These are phyloP conservation scores for Magallana gigas DNA, from an alignment of 1,140 invertebrate genomes.

Conservation along the genomic window DNA sequence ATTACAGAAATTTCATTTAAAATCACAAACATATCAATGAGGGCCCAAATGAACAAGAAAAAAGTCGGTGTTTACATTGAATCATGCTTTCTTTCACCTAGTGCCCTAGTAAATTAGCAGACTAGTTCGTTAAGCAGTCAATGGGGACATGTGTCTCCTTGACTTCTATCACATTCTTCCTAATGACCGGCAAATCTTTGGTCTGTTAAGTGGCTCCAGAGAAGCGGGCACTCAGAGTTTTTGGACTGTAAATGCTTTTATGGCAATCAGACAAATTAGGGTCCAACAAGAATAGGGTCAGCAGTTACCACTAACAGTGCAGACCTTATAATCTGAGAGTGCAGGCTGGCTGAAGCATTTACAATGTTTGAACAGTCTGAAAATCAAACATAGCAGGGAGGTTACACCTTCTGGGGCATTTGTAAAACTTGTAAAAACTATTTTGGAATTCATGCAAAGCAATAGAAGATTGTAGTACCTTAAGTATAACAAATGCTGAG, in stretches of 20 bases:
- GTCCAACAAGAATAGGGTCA: not conserved
- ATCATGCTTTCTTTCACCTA: not conserved
- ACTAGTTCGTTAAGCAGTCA: conserved; percentile 2
- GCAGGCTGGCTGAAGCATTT: conserved; percentile 7
- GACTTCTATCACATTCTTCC: not conserved
- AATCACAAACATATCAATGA: too few species aligned
- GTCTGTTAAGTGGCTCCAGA: not conserved
- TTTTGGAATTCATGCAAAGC: too few species aligned
- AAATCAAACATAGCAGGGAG: not conserved
- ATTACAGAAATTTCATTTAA: too few species aligned
- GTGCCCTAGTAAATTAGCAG: not conserved
- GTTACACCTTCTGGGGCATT: too few species aligned
- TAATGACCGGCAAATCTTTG: not conserved
- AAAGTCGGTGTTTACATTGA: too few species aligned
- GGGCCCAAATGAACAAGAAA: too few species aligned
- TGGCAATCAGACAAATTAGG: not conserved
- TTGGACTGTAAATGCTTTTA: not conserved
- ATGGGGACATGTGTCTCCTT: not conserved
- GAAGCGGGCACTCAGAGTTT: not conserved
- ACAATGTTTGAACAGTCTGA: not conserved
- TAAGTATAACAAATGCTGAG: too few species aligned
- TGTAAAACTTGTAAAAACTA: too few species aligned
- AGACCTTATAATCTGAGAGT: not conserved
- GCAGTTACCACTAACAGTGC: not conserved
- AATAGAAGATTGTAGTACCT: too few species aligned